These are phyloP conservation scores for Phaethornis superciliosus DNA, from an alignment of 2,113 vertebrate species.

Conservation along the genomic window DNA sequence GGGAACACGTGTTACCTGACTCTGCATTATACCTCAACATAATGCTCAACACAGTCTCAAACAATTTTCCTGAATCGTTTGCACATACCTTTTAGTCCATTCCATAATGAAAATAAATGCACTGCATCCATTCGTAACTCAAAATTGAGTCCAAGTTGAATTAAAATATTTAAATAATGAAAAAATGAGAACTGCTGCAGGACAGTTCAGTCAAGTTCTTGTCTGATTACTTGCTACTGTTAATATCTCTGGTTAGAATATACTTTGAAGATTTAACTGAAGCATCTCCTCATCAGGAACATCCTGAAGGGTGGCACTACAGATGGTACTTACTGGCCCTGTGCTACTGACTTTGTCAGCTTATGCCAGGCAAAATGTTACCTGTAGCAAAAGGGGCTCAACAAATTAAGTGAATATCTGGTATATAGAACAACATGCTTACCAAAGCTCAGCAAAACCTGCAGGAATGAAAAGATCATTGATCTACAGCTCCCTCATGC, in stretches of 20 bases:
- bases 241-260: neutral
- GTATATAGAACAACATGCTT: fast-evolving
- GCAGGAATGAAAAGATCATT: neutral
- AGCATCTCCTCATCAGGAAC: neutral
- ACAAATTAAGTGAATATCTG: neutral
- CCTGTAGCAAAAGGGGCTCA: neutral
- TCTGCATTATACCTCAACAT: neutral
- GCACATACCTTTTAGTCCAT: neutral
- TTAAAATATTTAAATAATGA: neutral
- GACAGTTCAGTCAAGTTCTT: neutral
- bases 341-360: neutral
- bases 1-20: neutral
- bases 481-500: fast-evolving
- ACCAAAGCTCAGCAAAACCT: neutral
- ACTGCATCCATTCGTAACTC: neutral
- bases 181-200: neutral
- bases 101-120: neutral
- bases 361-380: neutral
- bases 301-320: neutral
- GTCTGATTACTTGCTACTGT: neutral
- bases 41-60: neutral
- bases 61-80: neutral
- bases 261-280: neutral
- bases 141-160: neutral
- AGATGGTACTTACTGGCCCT: neutral